Evolutionary conservation across 2,113 vertebrate genomes (phyloP).

Genomic region (Heteronetta atricapilla): DNA sequence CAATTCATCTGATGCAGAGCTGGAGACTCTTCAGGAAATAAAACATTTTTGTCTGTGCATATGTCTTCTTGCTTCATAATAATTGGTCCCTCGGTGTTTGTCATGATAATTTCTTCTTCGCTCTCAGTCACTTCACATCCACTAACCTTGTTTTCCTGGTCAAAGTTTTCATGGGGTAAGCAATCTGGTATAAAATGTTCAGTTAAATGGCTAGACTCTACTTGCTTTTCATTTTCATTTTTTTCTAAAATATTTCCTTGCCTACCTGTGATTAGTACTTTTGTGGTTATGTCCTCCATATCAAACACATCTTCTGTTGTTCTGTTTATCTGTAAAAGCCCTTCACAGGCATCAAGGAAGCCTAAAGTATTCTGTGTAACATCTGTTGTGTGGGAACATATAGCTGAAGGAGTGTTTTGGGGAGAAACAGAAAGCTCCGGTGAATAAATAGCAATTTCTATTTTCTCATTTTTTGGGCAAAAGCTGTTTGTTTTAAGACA

Average conservation of each 20-base stretch:
- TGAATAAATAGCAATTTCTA: not conserved
- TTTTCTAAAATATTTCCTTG: not conserved
- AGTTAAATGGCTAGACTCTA: not conserved
- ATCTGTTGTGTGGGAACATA: not conserved
- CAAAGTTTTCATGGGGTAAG: not conserved
- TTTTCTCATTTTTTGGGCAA: not conserved
- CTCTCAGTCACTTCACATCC: not conserved
- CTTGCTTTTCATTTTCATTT: not conserved
- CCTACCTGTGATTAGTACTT: not conserved
- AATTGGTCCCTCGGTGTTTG: not conserved
- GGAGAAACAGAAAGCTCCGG: not conserved
- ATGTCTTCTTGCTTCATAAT: not conserved
- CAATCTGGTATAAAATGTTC: not conserved
- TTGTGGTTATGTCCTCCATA: not conserved
- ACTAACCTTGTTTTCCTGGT: constrained; percentile 22
- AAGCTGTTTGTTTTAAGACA: not conserved
- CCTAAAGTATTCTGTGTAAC: not conserved
- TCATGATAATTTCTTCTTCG: not conserved
- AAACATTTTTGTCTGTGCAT: not conserved
- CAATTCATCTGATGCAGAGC: not conserved
- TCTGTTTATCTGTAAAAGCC: not conserved
- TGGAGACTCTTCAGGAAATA: not conserved
- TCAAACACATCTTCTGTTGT: not conserved
- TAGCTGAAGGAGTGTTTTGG: not conserved
- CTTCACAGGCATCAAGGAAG: not conserved